Percentiles rank a stretch among this genome's conserved stretches.
Evolutionary conservation across 1,140 invertebrate species (phyloP).

Genomic region (Heliothis subflexa): DNA sequence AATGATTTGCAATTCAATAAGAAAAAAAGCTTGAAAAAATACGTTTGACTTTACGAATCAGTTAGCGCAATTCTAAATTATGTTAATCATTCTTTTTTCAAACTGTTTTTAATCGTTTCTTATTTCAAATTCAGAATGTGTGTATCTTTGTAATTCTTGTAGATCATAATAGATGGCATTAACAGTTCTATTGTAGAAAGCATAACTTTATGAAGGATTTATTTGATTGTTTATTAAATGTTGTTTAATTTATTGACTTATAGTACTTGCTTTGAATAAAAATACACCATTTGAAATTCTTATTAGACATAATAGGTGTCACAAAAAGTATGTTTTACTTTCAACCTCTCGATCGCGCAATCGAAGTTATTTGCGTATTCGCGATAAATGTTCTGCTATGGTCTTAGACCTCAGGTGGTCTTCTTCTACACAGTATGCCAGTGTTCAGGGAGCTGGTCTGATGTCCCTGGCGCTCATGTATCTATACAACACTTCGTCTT

Average conservation of each 20-base stretch:
- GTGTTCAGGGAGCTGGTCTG: slow-evolving; percentile 65
- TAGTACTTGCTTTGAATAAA: not conserved
- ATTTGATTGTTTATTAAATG: not conserved
- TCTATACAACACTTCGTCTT: slow-evolving; percentile 63
- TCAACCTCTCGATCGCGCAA: slow-evolving; percentile 58
- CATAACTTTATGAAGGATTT: not conserved
- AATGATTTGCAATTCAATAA: slow-evolving; percentile 3
- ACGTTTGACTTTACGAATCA: not conserved
- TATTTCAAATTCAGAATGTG: not conserved
- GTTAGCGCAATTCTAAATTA: too few species aligned
- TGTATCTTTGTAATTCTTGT: not conserved
- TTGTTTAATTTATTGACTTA: too few species aligned
- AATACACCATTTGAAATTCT: too few species aligned
- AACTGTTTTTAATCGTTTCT: not conserved
- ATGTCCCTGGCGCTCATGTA: slow-evolving; percentile 56
- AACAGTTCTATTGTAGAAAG: not conserved
- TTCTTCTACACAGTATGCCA: slow-evolving; percentile 70
- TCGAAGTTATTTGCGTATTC: slow-evolving; percentile 49
- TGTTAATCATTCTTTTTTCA: not conserved
- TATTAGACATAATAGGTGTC: not conserved
- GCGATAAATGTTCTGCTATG: not conserved
- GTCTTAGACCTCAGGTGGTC: slow-evolving; percentile 54
- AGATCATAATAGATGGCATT: slow-evolving; percentile 33
- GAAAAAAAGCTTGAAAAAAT: not conserved
- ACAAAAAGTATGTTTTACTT: not conserved